Evolutionary conservation across 2,797 vertebrate species (phyloP), one percentile per base, ranked within the genome.

Genomic region (Pipistrellus kuhlii): DNA sequence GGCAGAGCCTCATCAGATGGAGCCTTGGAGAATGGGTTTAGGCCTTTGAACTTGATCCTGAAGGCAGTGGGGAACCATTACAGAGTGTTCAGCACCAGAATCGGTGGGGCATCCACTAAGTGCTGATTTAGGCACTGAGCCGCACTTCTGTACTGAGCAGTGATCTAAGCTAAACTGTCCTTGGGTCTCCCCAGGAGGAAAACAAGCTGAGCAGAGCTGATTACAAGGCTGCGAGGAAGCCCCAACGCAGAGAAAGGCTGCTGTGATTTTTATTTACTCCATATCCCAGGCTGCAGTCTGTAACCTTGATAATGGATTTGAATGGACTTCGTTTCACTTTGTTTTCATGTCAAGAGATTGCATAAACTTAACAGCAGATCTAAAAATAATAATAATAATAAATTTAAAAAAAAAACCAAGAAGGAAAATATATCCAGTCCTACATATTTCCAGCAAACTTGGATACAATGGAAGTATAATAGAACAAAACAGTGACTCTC

Each of bases 291-390:
- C 73, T 83, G 5, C 55, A 64, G 13, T 87, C 87, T 73, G 15
- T 35, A 62, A 64, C 59, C 46, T 84, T 3, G 21, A 59, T 51
- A 81, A 23, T 77, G 41, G 20, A 85, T 85, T 68, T 92, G 23
- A 92, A 68, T 75, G 57, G 32, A n/a, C 72, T 94, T 94, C 10
- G 55, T 85, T 93, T 94, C 77, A 32, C 30, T 90, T 86, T 46
- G 17, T 23, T 73, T 78, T 62, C 66, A 35, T 75, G 53, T 71
- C 38, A 86, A 82, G 15, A 88, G 41, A 90, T 59, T 88, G n/a
- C 78, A 90, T 82, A 72, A 94, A 85, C 15, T 51, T 93, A 85
- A 57, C 6, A 91, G n/a, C 20, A 94, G 69, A 87, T 88, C 30
- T 90, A 32, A 27, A 77, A 83, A 44, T 44, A 44, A 44, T 44